These are phyloP conservation scores for Callinectes sapidus DNA, from an alignment of 2,888 invertebrate species.

Conservation along the genomic window DNA sequence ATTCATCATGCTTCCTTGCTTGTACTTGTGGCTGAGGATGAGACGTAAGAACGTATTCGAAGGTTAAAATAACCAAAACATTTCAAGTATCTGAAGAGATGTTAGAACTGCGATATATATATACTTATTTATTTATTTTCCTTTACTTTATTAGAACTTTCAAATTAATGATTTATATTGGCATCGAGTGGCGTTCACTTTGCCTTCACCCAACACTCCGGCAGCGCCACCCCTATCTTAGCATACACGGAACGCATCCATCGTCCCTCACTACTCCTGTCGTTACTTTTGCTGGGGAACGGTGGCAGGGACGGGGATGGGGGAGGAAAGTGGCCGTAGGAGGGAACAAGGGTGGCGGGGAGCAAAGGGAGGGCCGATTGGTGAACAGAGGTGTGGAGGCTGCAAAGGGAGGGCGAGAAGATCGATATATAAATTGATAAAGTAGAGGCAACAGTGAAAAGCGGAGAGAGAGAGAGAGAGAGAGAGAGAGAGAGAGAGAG, in stretches of 20 bases:
- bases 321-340: neutral
- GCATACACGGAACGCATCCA: neutral
- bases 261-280: neutral
- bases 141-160: neutral
- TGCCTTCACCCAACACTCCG: neutral
- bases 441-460: conserved; percentile 36
- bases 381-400: neutral
- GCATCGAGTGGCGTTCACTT: neutral
- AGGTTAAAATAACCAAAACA: neutral
- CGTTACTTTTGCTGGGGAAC: neutral
- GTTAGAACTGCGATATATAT: neutral
- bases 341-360: neutral
- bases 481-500: neutral
- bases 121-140: too few species aligned
- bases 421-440: conserved; percentile 35
- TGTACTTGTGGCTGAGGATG: neutral
- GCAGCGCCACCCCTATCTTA: neutral
- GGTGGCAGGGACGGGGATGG: neutral
- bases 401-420: conserved; percentile 23
- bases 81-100: neutral
- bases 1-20: neutral
- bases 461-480: conserved; percentile 23
- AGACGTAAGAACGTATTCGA: neutral
- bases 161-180: neutral
- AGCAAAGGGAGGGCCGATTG: neutral